These are phyloP conservation scores for Nephrotoma guestfalica DNA, from an alignment of 2,888 invertebrate species.

Conservation along the genomic window DNA sequence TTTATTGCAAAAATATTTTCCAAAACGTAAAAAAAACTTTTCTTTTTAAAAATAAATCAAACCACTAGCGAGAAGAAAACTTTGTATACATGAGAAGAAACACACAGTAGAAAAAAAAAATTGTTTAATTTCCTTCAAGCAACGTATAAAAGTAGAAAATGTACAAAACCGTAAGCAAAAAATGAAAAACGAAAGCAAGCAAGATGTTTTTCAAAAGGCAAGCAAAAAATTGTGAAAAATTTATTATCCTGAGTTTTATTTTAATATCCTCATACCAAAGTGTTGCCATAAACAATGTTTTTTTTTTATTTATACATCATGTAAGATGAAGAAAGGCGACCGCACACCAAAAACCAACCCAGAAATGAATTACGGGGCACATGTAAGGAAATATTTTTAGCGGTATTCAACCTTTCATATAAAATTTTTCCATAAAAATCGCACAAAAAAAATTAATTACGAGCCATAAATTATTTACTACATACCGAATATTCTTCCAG, in stretches of 20 bases:
- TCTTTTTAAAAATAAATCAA: not conserved
- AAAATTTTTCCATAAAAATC: not conserved
- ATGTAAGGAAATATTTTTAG: not conserved
- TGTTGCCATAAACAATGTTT: not conserved
- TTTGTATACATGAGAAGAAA: not conserved
- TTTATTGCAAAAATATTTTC: not conserved
- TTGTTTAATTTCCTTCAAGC: not conserved
- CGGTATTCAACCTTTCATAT: too few species aligned
- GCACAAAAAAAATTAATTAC: too few species aligned
- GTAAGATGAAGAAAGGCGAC: not conserved
- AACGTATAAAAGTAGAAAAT: not conserved
- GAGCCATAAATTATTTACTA: conserved; percentile 8
- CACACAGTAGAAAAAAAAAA: too few species aligned
- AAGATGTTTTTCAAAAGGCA: not conserved
- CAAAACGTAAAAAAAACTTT: not conserved
- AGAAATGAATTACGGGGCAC: not conserved
- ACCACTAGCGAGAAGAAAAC: not conserved
- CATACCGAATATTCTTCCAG: conserved; percentile 32
- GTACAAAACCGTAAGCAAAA: not conserved
- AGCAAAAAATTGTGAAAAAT: not conserved
- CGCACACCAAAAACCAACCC: not conserved
- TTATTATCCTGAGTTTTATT: not conserved
- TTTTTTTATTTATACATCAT: not conserved
- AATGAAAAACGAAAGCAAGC: not conserved
- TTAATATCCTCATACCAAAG: not conserved